These are phyloP conservation scores for Hypocryptadius cinnamomeus DNA, from an alignment of 2,113 vertebrate genomes.

Conservation along the genomic window DNA sequence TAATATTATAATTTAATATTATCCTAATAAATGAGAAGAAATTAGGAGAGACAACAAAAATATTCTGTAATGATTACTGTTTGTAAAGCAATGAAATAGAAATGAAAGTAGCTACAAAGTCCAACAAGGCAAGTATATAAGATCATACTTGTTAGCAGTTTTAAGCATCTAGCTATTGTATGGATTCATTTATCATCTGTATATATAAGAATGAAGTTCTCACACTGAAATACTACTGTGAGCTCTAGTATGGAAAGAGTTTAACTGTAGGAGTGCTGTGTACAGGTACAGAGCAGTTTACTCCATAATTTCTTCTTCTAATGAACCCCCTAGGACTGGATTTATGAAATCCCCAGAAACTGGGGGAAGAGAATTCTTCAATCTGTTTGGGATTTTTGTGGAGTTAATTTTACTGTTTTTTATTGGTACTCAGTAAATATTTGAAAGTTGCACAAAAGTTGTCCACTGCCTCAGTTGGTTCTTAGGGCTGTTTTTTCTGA, in stretches of 20 bases:
- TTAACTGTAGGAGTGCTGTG: neutral
- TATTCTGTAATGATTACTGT: neutral
- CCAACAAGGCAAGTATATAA: neutral
- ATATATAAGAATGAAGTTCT: neutral
- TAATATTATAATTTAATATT: neutral
- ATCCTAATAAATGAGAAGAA: neutral
- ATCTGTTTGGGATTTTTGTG: neutral
- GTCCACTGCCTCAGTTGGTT: neutral
- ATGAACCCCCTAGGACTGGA: neutral
- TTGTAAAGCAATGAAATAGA: neutral
- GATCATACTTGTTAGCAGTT: neutral
- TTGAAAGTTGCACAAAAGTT: neutral
- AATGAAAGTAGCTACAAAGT: neutral
- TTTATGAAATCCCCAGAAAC: neutral
- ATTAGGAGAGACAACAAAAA: neutral
- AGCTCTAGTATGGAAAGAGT: neutral
- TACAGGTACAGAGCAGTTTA: neutral
- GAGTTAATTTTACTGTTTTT: neutral
- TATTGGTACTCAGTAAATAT: neutral
- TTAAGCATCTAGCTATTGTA: neutral
- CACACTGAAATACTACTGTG: neutral
- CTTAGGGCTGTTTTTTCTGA: neutral
- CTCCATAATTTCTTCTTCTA: neutral
- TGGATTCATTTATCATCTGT: neutral
- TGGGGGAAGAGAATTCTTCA: neutral